phyloP scores from a whole-genome alignment of 2,113 vertebrate genomes.

The Phalacrocorax brasilianus region DNA sequence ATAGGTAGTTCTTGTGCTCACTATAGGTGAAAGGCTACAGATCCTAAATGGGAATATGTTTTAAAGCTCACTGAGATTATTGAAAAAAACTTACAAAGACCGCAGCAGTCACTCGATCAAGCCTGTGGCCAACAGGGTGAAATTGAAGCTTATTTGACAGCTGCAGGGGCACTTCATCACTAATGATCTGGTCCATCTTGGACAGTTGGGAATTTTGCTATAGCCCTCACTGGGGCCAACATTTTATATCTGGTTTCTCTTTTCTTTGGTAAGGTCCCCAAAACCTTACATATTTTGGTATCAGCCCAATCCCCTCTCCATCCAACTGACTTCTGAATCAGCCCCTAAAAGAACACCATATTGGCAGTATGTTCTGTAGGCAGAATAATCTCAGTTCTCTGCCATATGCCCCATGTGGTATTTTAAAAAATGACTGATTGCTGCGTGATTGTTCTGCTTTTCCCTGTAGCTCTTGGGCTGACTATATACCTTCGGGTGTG shows the following conservation, averaged over 20 bases:
- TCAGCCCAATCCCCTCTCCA: not conserved
- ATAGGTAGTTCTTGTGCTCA: not conserved
- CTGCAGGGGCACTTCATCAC: not conserved
- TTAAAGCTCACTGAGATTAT: not conserved
- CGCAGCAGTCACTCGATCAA: not conserved
- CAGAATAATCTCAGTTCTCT: slow-evolving; percentile 9
- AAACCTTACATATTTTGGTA: not conserved
- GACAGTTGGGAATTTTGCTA: not conserved
- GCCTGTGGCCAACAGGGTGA: not conserved
- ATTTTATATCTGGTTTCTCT: not conserved
- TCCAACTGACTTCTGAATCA: not conserved
- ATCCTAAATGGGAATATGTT: not conserved
- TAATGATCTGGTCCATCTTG: not conserved
- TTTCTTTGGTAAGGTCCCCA: not conserved
- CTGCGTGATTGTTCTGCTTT: slow-evolving; percentile 15
- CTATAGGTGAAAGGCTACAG: not conserved
- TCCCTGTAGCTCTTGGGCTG: slow-evolving; percentile 34
- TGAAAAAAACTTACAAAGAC: not conserved
- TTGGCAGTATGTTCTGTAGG: not conserved
- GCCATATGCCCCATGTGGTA: not conserved
- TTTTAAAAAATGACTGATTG: slow-evolving; percentile 26
- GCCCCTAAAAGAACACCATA: not conserved
- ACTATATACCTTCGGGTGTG: slow-evolving; percentile 15
- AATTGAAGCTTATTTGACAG: not conserved
- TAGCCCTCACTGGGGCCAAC: not conserved